phyloP scores from a whole-genome alignment of 2,797 vertebrate genomes.

The Tokudaia tokunoshimensis region DNA sequence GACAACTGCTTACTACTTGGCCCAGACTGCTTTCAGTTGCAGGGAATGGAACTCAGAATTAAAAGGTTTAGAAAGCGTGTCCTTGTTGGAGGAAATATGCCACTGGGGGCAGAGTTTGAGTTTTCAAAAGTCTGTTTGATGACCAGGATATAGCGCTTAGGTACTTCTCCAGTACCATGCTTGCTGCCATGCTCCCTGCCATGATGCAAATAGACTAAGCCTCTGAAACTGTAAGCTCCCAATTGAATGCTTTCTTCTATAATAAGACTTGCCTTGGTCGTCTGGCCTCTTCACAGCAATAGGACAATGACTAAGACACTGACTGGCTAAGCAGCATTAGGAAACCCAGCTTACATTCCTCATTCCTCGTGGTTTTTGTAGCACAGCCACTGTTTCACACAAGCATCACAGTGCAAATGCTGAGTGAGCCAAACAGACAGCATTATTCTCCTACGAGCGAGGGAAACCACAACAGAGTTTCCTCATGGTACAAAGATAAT shows the following conservation, averaged over 20 bases:
- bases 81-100: background rate
- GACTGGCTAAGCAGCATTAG: background rate
- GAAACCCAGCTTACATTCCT: constrained; percentile 6
- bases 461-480: background rate
- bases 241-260: background rate
- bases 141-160: background rate
- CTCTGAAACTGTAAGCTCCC: background rate
- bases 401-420: background rate
- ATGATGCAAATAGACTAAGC: background rate
- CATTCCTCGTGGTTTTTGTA: background rate
- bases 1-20: background rate
- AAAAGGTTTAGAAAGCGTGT: background rate
- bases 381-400: background rate
- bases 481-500: background rate
- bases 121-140: background rate
- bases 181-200: background rate
- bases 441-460: background rate
- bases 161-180: background rate
- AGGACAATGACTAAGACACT: background rate
- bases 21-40: background rate
- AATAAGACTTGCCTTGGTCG: background rate
- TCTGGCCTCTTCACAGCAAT: background rate
- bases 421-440: background rate
- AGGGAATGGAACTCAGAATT: background rate
- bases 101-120: too few species aligned